Conservation (phyloP, 2,113 vertebrate species). For the Pedionomus torquatus region DNA sequence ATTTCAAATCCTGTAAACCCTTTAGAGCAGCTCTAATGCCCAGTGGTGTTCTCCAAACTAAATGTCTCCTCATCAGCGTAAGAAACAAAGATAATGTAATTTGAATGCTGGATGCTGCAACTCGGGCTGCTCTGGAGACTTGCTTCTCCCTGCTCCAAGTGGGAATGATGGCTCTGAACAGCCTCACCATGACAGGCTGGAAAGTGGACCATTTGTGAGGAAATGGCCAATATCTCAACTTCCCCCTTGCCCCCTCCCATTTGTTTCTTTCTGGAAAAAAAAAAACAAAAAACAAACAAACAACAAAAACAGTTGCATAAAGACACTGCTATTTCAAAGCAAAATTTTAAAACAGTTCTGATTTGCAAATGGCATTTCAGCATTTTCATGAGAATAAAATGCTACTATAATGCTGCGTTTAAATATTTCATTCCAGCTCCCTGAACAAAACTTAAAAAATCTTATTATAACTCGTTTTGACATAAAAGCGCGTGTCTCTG, state of each 20-base stretch:
- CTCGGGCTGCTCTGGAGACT: not conserved
- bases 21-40: conserved; percentile 52
- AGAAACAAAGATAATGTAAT: conserved; percentile 49
- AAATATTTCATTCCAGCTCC: conserved; percentile 62
- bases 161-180: not conserved
- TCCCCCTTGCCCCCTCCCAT: not conserved
- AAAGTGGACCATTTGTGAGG: not conserved
- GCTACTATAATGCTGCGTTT: conserved; percentile 10
- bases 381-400: conserved; percentile 48
- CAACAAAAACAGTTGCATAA: not conserved
- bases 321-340: not conserved
- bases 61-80: not conserved
- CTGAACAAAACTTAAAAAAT: conserved; percentile 48
- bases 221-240: not conserved
- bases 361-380: conserved; percentile 45
- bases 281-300: not conserved
- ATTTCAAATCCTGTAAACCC: conserved; percentile 38
- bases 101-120: conserved; percentile 22
- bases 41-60: conserved; percentile 46
- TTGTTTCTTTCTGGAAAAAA: conserved; percentile 10
- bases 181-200: not conserved
- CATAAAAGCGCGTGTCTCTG: conserved; percentile 3
- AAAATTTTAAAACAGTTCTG: not conserved
- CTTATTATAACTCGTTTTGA: conserved; percentile 26
- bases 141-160: not conserved